Evolutionary conservation across 23 tunicate genomes (phyloP), one percentile per base, ranked within the genome.

Genomic region (Pegea sp.): DNA sequence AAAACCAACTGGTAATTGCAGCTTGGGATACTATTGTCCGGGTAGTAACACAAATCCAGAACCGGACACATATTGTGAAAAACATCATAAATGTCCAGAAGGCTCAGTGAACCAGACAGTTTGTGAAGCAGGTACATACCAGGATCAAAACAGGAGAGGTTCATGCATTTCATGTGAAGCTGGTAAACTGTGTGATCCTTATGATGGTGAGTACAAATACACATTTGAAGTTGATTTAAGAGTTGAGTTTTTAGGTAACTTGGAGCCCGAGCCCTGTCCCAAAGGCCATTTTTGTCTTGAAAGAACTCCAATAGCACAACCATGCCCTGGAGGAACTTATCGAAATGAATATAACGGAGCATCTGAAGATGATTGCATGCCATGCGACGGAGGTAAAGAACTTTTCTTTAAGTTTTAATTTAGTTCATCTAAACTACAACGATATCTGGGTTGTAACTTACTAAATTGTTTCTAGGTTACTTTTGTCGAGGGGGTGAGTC

Each of bases 21-120:
- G 63, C 34, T 67, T 71, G 1, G 89, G 89, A 0, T 89, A 48
- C 57, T 89, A 71, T 70, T 89, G 98, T 51, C 98, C 98, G 29
- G 81, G 95, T 28, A 84, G 70, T 30, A 42, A 26, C 7, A 19
- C 67, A 5, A 57, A 44, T 28, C 22, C 13, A 24, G 19, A 44
- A 4, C 59, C 73, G 4, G 26, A 49, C 23, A 38, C 51, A 3
- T 23, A 31, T 1, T 89, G 98, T 65, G 34, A 62, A 16, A 31
- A 6, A n/a, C 32, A 77, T 29, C 76, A 89, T 44, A 57, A 33
- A 34, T 89, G 98, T 56, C 91, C 90, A 1, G 81, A 61, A 34
- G 98, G 98, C 0, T 60, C 98, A 4, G 59, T 34, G 24, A 77
- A 89, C 28, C 68, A 70, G 33, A 77, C 81, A 1, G 90, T 71